Evolutionary conservation across 2,888 invertebrate species (phyloP).

Genomic region (Eupithecia subumbrata): DNA sequence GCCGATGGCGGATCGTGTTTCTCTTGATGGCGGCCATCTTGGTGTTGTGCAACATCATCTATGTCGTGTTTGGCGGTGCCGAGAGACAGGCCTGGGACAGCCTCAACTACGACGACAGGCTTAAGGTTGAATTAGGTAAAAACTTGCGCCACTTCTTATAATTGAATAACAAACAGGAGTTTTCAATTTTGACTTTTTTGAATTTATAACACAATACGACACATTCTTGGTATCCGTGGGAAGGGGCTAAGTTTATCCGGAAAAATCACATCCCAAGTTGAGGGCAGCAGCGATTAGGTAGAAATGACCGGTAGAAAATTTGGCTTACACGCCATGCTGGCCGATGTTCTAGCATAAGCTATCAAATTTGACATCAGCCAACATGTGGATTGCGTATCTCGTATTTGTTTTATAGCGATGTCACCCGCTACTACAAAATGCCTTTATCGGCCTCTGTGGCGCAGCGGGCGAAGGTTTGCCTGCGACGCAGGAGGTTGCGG

Average conservation of each 20-base stretch:
- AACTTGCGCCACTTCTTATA: neutral
- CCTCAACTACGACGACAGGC: constrained; percentile 63
- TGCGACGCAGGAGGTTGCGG: too few species aligned
- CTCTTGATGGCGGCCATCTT: constrained; percentile 86
- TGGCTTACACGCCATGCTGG: too few species aligned
- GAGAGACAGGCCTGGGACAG: constrained; percentile 90
- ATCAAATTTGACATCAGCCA: too few species aligned
- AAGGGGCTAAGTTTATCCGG: too few species aligned
- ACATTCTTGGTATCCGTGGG: neutral
- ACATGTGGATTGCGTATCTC: too few species aligned
- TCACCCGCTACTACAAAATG: too few species aligned
- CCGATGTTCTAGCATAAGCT: too few species aligned
- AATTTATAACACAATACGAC: neutral
- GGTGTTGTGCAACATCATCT: constrained; percentile 85
- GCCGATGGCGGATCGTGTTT: constrained; percentile 90
- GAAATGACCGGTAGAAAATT: too few species aligned
- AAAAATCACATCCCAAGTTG: neutral
- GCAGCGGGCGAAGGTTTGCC: too few species aligned
- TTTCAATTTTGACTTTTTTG: neutral
- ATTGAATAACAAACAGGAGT: neutral
- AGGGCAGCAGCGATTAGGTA: too few species aligned
- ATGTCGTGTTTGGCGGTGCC: constrained; percentile 86
- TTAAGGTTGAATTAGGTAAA: constrained; percentile 63
- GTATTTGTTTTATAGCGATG: too few species aligned
- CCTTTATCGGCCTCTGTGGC: too few species aligned